Percentiles rank a stretch among this genome's conserved stretches.
phyloP scores from a whole-genome alignment of 2,888 invertebrate species.

The Eristalinus aeneus region DNA sequence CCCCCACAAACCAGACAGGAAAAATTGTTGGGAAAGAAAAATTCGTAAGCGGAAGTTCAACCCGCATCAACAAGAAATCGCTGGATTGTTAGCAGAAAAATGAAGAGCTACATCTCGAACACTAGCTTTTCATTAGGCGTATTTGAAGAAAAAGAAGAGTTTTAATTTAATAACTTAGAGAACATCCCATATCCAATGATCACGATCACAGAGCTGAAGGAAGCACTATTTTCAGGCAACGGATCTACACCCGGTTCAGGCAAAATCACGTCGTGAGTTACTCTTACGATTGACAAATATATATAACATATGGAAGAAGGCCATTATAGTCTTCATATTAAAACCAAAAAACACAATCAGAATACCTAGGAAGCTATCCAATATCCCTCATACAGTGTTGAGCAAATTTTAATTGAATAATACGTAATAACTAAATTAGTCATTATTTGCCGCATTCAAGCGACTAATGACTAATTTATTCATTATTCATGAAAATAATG shows the following conservation, averaged over 20 bases:
- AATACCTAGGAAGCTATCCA: not conserved
- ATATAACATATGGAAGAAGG: constrained; percentile 5
- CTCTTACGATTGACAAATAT: not conserved
- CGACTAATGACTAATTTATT: too few relatives aligned
- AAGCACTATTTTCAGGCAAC: not conserved
- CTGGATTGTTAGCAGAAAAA: too few relatives aligned
- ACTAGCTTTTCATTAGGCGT: too few relatives aligned
- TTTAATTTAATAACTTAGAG: not conserved
- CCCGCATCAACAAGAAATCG: too few relatives aligned
- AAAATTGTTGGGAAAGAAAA: not conserved
- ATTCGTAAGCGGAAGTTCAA: not conserved
- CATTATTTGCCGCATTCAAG: too few relatives aligned
- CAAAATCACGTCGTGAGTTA: constrained; percentile 11
- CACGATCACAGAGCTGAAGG: not conserved
- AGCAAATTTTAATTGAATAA: too few relatives aligned
- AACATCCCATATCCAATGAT: not conserved
- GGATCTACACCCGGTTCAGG: not conserved
- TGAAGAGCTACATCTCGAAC: not conserved
- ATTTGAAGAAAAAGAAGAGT: too few relatives aligned
- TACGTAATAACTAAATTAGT: too few relatives aligned
- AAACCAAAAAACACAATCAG: not conserved
- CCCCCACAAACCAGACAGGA: not conserved
- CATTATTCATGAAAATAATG: too few relatives aligned
- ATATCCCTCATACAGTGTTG: constrained; percentile 2
- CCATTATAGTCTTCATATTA: not conserved